Evolutionary conservation across 2,113 vertebrate genomes (phyloP).

Genomic region (Emydura subglobosa): DNA sequence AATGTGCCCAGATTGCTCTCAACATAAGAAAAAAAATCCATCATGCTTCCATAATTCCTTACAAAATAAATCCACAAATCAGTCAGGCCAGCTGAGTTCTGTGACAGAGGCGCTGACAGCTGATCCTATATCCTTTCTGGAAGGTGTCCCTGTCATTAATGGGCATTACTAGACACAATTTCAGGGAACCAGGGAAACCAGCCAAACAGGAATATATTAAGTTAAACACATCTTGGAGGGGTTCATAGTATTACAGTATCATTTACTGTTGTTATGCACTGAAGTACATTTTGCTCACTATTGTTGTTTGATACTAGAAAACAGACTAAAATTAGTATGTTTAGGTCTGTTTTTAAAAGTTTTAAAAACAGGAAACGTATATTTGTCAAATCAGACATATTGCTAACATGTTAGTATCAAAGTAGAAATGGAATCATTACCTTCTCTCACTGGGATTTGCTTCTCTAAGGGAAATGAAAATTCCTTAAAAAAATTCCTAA

Average conservation of each 20-base stretch:
- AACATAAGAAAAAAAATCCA: not conserved
- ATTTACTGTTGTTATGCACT: not conserved
- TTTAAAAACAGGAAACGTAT: not conserved
- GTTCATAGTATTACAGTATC: not conserved
- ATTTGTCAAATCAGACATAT: not conserved
- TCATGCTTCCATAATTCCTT: not conserved
- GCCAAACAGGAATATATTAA: not conserved
- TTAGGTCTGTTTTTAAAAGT: not conserved
- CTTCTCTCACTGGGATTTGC: not conserved
- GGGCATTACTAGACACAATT: not conserved
- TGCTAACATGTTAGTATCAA: not conserved
- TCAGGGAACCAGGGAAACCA: not conserved
- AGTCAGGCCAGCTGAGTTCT: not conserved
- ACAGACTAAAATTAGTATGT: not conserved
- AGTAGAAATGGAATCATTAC: not conserved
- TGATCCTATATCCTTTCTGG: not conserved
- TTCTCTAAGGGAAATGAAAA: not conserved
- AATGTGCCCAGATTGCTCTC: not conserved
- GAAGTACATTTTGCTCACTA: not conserved
- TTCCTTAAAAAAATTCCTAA: not conserved
- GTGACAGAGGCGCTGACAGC: not conserved
- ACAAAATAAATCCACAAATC: not conserved
- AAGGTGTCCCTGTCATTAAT: not conserved
- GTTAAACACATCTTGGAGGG: not conserved
- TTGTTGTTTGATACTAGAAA: not conserved